These are phyloP conservation scores for Tachystola acroxantha DNA, from an alignment of 2,888 invertebrate species.

Conservation along the genomic window DNA sequence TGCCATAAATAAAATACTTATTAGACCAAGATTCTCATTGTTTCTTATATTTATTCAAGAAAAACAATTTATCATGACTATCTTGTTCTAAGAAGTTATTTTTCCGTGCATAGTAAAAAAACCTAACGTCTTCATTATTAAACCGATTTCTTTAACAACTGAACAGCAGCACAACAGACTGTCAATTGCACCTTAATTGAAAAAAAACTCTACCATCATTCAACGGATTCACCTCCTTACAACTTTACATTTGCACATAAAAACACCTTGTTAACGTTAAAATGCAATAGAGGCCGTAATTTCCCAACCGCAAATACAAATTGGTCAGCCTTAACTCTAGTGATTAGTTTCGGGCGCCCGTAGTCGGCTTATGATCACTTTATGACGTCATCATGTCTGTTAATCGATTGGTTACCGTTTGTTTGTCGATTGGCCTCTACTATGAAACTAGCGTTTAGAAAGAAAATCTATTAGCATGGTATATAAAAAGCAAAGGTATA, in stretches of 20 bases:
- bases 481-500: no score
- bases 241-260: neutral
- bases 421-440: constrained; percentile 17
- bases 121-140: neutral
- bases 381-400: constrained; percentile 21
- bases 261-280: neutral
- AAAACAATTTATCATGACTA: no score
- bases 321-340: neutral
- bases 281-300: neutral
- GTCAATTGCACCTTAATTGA: constrained; percentile 20
- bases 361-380: constrained; percentile 23
- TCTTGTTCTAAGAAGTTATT: no score
- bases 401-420: constrained; percentile 26
- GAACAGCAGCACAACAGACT: constrained; percentile 16
- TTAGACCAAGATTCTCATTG: no score
- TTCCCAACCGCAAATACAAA: neutral
- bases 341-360: constrained; percentile 32
- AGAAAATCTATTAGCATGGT: no score
- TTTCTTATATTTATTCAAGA: no score
- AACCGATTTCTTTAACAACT: neutral
- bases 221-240: constrained; percentile 5
- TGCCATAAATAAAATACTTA: no score
- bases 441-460: constrained; percentile 7
- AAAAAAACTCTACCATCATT: constrained; percentile 13
- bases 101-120: no score